Evolutionary conservation across 2,113 vertebrate genomes (phyloP), one percentile per base, ranked within the genome.

Genomic region (Sardina pilchardus): DNA sequence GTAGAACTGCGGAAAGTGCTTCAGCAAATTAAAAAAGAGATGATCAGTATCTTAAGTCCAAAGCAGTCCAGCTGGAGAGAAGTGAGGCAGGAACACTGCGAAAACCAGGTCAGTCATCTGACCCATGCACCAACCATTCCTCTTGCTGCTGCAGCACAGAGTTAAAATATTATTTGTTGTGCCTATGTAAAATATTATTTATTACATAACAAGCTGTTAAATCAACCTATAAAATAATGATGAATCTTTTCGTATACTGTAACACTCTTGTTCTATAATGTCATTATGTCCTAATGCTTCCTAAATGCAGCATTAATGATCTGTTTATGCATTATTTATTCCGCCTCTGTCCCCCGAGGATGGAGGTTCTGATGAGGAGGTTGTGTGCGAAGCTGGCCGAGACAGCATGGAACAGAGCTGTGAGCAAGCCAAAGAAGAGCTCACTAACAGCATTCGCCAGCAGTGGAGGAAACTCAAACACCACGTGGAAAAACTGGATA

Each of bases 21-120:
- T 90, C 97, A 99, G 92, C 97, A 99, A 88, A 98, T 99, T 96
- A 99, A 98, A 90, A 98, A 96, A 91, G 98, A 99, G 84, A 99
- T 99, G 90, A 94, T 97, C 89, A 96, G 93, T 39, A 95, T 99
- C 90, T 95, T 99, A 50, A 95, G 94, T 88, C 95, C 96, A 59
- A 96, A 94, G 89, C 97, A 96, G 89, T 93, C 92, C 45, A 93
- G 90, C 39, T 89, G 87, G 80, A 96, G 95, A 83, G 96, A 94
- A 36, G 95, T 96, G 86, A 94, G 90, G 56, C 81, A 88, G 81
- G 96, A 96, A 81, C 95, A 97, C 71, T 89, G 87, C 14, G 85
- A 83, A 44, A 90, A 93, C 26, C 92, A 94, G 87, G 97, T 98
- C 88, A 94, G 94, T 93, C 53, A 81, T 17, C 24, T 19, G 1